Conservation (phyloP, 2,888 invertebrate genomes). For the Anthophora plumipes region DNA sequence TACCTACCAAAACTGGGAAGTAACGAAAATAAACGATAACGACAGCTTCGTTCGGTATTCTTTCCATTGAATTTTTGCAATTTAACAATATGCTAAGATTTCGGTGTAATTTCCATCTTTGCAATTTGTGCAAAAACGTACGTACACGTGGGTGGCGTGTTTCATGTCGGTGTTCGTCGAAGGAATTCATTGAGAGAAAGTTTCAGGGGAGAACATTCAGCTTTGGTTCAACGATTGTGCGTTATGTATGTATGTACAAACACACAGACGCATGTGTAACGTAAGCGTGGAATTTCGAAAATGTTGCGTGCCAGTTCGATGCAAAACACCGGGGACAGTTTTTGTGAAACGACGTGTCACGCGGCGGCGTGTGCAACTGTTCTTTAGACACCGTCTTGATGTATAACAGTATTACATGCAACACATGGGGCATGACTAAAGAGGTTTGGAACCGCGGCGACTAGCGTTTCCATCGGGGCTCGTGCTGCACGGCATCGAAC, state of each 20-base stretch:
- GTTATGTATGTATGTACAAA: no score
- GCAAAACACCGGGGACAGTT: conserved; percentile 26
- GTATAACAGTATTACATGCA: conserved; percentile 45
- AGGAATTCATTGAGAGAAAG: conserved; percentile 21
- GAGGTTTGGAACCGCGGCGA: conserved; percentile 30
- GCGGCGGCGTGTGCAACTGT: conserved; percentile 36
- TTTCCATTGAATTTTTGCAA: no score
- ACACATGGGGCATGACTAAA: conserved; percentile 50
- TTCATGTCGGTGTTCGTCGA: background rate
- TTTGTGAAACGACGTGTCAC: conserved; percentile 31
- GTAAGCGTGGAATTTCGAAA: conserved; percentile 46
- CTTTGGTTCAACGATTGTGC: background rate
- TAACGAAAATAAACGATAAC: no score
- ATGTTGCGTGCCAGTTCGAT: conserved; percentile 34
- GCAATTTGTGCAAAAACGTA: background rate
- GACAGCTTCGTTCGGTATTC: no score
- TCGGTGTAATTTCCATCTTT: background rate
- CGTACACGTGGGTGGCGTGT: background rate
- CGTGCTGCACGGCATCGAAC: conserved; percentile 1
- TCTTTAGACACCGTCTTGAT: conserved; percentile 41
- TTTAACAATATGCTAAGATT: no score
- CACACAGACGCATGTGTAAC: conserved; percentile 4
- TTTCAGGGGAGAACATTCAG: background rate
- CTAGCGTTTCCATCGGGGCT: conserved; percentile 19
- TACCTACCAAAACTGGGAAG: no score